A percentile compares a stretch with the other conserved stretches of the same genome.
Conservation (phyloP, 2,113 vertebrate species). For the Thunnus thynnus region DNA sequence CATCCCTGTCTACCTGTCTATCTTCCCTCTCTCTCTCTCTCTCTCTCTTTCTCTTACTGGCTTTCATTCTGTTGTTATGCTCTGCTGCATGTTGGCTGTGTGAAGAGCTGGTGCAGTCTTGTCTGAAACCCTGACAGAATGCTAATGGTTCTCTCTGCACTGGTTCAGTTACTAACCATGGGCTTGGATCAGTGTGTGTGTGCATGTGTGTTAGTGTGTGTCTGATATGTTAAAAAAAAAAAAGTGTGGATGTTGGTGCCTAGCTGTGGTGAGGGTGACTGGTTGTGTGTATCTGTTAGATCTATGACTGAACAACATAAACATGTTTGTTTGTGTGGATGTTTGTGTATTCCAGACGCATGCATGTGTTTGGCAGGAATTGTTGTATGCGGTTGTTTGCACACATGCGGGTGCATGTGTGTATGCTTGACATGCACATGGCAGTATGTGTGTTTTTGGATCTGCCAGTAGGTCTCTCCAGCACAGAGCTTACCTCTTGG, state of each 20-base stretch:
- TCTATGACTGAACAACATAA: not conserved
- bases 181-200: conserved; percentile 16
- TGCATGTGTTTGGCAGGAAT: conserved; percentile 10
- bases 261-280: conserved; percentile 4
- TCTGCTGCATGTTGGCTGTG: conserved; percentile 79
- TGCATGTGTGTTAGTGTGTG: conserved; percentile 7
- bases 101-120: conserved; percentile 77
- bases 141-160: conserved; percentile 74
- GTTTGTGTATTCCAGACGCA: not conserved
- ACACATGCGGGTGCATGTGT: not conserved
- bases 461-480: conserved; percentile 31
- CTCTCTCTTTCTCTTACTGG: conserved; percentile 20
- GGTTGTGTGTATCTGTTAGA: conserved; percentile 15
- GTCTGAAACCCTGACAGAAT: conserved; percentile 79
- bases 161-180: conserved; percentile 54
- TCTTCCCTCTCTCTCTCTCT: conserved; percentile 32
- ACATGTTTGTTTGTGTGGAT: not conserved
- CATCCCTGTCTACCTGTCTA: conserved; percentile 61
- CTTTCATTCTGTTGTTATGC: conserved; percentile 69
- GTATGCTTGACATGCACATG: conserved; percentile 7
- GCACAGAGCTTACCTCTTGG: conserved; percentile 33
- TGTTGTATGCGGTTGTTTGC: conserved; percentile 9
- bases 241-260: conserved; percentile 26
- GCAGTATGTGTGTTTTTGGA: not conserved
- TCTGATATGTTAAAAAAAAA: conserved; percentile 1